These are phyloP conservation scores for Drosophila rubida DNA, from an alignment of 2,888 invertebrate species.

Conservation along the genomic window DNA sequence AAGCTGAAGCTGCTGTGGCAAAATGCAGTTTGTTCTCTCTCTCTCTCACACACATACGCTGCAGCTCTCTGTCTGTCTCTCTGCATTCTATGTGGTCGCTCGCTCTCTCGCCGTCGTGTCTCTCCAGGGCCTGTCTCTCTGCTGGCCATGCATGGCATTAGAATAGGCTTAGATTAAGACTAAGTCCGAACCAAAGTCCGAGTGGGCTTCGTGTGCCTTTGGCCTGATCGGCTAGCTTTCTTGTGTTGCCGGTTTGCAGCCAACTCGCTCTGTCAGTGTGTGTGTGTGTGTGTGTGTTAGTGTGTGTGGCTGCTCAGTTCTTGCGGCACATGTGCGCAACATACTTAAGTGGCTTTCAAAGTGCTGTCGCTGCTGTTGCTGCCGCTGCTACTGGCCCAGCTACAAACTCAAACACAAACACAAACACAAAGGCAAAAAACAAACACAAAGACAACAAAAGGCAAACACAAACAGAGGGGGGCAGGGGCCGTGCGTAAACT, in stretches of 20 bases:
- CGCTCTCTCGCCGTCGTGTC: slow-evolving; percentile 22
- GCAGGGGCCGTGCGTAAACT: slow-evolving; percentile 61
- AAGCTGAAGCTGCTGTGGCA: slow-evolving; percentile 33
- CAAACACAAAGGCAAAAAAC: slow-evolving; percentile 17
- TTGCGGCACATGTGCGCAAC: slow-evolving; percentile 74
- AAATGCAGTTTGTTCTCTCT: slow-evolving; percentile 22
- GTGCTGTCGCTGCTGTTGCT: slow-evolving; percentile 57
- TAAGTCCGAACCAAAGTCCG: slow-evolving; percentile 65
- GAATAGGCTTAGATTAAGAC: slow-evolving; percentile 79
- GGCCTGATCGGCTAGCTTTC: slow-evolving; percentile 50
- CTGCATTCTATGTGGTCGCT: slow-evolving; percentile 27
- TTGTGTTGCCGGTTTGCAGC: slow-evolving; percentile 73
- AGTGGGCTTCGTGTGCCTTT: slow-evolving; percentile 62
- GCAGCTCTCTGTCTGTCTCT: slow-evolving; percentile 36
- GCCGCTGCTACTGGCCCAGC: slow-evolving; percentile 44
- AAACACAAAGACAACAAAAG: slow-evolving; percentile 26
- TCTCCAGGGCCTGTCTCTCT: slow-evolving; percentile 32
- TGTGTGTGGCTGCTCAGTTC: slow-evolving; percentile 52
- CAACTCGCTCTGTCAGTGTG: not conserved
- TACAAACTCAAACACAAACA: slow-evolving; percentile 37
- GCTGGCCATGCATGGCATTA: slow-evolving; percentile 66
- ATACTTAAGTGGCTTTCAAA: slow-evolving; percentile 72
- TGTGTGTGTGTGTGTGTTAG: slow-evolving; percentile 26
- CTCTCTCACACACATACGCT: too few relatives aligned
- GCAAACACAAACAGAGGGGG: slow-evolving; percentile 30